Evolutionary conservation across 37 sponge, comb jelly and placozoan species (phyloP), one percentile per base, ranked within the genome.

Genomic region (Diacarnus erythraeanus): DNA sequence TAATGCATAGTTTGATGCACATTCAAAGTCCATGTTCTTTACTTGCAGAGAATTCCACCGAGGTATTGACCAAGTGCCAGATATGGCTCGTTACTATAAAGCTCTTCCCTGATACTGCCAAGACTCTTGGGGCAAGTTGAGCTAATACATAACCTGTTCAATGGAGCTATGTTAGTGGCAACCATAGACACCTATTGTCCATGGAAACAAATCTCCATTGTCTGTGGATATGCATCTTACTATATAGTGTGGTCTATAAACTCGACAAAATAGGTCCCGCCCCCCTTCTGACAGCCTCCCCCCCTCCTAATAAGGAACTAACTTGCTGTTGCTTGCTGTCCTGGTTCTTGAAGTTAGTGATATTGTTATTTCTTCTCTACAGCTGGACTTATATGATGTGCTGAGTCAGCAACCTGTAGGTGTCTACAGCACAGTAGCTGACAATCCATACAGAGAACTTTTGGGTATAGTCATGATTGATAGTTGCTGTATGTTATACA

Each of bases 91-190:
- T 74, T 18, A 64, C 79, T 22, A 64, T 93, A 75, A 86, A 76
- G 25, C 64, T 85, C 29, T 93, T 93, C 66, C 94, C 94, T 0
- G 90, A 93, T 8, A 83, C 83, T 10, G 76, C 70, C 21, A 57
- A 75, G 18, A 89, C 87, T 33, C 33, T 89, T 18, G 94, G 94
- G 59, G 92, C 86, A 31, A 82, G 86, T 71, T 0, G 1, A n/a
- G n/a, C n/a, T n/a, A n/a, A n/a, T n/a, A n/a, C n/a, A n/a, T n/a
- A n/a, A n/a, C n/a, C n/a, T n/a, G n/a, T n/a, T n/a, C n/a, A n/a
- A n/a, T n/a, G n/a, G n/a, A n/a, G n/a, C n/a, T n/a, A n/a, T n/a
- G n/a, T n/a, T n/a, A n/a, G n/a, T n/a, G n/a, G n/a, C n/a, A n/a
- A n/a, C n/a, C n/a, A n/a, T n/a, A n/a, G n/a, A n/a, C n/a, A n/a